A percentile compares a stretch with the other conserved stretches of the same genome.
These are phyloP conservation scores for Ciconia nigra DNA, from an alignment of 2,797 vertebrate genomes.

Conservation along the genomic window DNA sequence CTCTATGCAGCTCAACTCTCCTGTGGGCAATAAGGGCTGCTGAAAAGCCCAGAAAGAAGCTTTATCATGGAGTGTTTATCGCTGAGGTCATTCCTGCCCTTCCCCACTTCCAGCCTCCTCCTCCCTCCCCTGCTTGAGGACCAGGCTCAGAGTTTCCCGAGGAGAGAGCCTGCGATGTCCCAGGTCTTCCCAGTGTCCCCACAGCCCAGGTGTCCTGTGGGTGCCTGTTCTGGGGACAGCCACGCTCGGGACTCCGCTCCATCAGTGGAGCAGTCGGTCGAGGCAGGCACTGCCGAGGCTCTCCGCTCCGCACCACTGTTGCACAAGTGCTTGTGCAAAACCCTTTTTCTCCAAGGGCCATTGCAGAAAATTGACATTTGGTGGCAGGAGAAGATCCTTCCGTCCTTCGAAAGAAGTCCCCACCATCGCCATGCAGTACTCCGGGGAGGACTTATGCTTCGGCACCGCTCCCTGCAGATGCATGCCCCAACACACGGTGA, in stretches of 20 bases:
- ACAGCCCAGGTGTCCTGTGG: not conserved
- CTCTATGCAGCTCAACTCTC: not conserved
- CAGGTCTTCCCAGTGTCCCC: accelerated
- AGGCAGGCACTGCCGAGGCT: accelerated
- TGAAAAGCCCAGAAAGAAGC: not conserved
- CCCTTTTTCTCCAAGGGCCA: not conserved
- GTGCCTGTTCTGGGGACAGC: not conserved
- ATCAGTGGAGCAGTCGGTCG: accelerated
- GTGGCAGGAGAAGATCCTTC: not conserved
- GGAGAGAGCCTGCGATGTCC: not conserved
- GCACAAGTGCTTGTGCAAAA: accelerated
- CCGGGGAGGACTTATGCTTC: not conserved
- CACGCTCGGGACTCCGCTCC: accelerated
- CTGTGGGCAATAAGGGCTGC: not conserved
- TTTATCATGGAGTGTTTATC: not conserved
- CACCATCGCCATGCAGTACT: accelerated
- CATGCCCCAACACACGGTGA: accelerated
- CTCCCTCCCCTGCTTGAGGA: not conserved
- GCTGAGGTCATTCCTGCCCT: slow-evolving; percentile 25
- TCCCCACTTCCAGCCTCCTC: not conserved
- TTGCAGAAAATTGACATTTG: not conserved
- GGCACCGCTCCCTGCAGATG: not conserved
- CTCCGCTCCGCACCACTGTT: not conserved
- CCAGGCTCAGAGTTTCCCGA: not conserved
- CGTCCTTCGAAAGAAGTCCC: not conserved